Percentiles rank a stretch among this genome's conserved stretches.
phyloP scores from a whole-genome alignment of 2,888 invertebrate species.

The Drosophila putrida region DNA sequence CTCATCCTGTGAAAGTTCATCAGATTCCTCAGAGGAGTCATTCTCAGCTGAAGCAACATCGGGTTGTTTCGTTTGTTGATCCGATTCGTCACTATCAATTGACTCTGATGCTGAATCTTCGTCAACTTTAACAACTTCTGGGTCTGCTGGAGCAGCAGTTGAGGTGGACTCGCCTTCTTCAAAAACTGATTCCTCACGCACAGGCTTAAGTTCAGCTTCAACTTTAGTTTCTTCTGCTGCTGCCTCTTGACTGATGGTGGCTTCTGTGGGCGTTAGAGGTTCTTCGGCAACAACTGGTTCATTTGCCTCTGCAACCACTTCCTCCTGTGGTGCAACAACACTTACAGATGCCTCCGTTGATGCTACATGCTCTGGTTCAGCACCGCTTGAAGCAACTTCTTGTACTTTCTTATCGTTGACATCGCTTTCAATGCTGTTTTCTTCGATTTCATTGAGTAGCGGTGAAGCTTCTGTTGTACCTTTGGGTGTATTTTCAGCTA shows the following conservation, averaged over 20 bases:
- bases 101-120: slow-evolving; percentile 5
- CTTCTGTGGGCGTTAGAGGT: slow-evolving; percentile 28
- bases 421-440: slow-evolving; percentile 40
- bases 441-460: slow-evolving; percentile 45
- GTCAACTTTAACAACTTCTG: slow-evolving; percentile 1
- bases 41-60: slow-evolving; percentile 14
- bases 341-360: slow-evolving; percentile 30
- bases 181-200: slow-evolving; percentile 9
- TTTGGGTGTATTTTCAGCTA: background rate
- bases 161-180: slow-evolving; percentile 12
- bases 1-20: slow-evolving; percentile 49
- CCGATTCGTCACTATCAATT: slow-evolving; percentile 13
- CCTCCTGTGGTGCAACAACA: slow-evolving; percentile 18
- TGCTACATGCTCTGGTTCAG: slow-evolving; percentile 14
- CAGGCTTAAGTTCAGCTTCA: slow-evolving; percentile 15
- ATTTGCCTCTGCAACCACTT: slow-evolving; percentile 5
- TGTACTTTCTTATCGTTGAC: slow-evolving; percentile 26
- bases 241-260: slow-evolving; percentile 1
- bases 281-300: slow-evolving; percentile 31
- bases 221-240: slow-evolving; percentile 8
- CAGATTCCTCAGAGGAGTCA: slow-evolving; percentile 59
- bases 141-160: slow-evolving; percentile 25
- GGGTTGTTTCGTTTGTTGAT: slow-evolving; percentile 19
- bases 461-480: slow-evolving; percentile 14
- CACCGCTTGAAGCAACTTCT: slow-evolving; percentile 13